A percentile compares a stretch with the other conserved stretches of the same genome.
phyloP scores from a whole-genome alignment of 2,113 vertebrate species.

The Todiramphus saurophagus region DNA sequence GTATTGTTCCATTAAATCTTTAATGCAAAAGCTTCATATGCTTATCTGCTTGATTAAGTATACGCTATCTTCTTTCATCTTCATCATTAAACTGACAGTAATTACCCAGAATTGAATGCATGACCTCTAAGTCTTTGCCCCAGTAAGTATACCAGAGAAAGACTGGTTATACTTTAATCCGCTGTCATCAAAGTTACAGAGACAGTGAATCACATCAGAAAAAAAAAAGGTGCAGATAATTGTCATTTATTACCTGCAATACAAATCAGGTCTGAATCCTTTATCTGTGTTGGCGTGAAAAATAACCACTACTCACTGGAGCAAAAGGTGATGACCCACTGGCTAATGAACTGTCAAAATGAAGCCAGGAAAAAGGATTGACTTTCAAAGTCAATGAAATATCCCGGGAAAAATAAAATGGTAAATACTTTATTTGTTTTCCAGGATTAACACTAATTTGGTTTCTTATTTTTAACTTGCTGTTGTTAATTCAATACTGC shows the following conservation, averaged over 20 bases:
- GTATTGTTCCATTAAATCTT: conserved; percentile 37
- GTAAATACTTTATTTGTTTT: not conserved
- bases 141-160: conserved; percentile 2
- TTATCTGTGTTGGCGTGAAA: not conserved
- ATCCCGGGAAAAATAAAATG: not conserved
- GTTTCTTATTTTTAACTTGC: not conserved
- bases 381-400: conserved; percentile 17
- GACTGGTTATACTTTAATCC: conserved; percentile 26
- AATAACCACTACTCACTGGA: not conserved
- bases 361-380: not conserved
- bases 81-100: conserved; percentile 64
- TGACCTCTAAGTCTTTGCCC: conserved; percentile 58
- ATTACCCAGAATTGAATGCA: conserved; percentile 55
- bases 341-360: conserved; percentile 26
- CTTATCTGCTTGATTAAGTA: conserved; percentile 66
- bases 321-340: not conserved
- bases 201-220: conserved; percentile 22
- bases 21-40: conserved; percentile 37
- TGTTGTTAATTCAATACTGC: not conserved
- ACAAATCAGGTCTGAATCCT: conserved; percentile 11
- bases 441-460: not conserved
- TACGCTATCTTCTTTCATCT: conserved; percentile 43
- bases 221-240: conserved; percentile 15
- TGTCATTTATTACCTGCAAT: conserved; percentile 36
- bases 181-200: conserved; percentile 42